Base-by-base conservation (phyloP, 2,797 vertebrate genomes). In the Alcedo quadribrachys region DNA sequence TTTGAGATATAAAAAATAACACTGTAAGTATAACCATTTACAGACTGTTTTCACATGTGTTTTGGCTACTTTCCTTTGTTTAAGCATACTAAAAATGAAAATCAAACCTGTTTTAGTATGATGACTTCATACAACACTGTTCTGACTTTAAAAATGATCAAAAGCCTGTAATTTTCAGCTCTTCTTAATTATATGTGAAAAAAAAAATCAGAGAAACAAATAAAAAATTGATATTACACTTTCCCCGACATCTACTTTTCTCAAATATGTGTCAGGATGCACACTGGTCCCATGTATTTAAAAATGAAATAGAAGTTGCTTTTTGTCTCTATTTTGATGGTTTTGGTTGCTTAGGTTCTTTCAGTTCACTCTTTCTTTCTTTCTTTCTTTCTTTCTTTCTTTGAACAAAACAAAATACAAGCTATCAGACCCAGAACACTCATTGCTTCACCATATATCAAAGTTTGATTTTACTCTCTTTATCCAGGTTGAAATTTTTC, bases 301-400 rank as follows among this genome's bases (percentile, higher is more conserved):
- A 66, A 88, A 76, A 5, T 58, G 46, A 81, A 89, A 68, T 3
- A 57, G 55, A 94, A 69, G 27, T 63, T 77, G 65, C 12, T 89
- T 94, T 94, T 87, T 90, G 83, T 88, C 71, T 91, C 54, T 94
- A 15, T 82, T 46, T 40, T 40, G 37, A 15, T 40, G 37, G 37
- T 40, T 40, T 40, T 40, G 37, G 37, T 15, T 40, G 6, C 15
- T 40, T 40, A 40, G 37, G 37, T 40, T 40, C 37, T 40, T 40
- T 40, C 37, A 40, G 14, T 40, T 40, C 37, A 6, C 15, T 40
- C 37, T 40, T 40, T 40, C 14, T 40, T 15, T 40, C 32, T 33
- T 40, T 40, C 37, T 37, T 35, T 11, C 35, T 35, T 35, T 35
- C 35, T 40, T 40, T 40, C 37, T 40, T 40, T 40, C 37, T 40